Percentiles rank a stretch among this genome's conserved stretches.
These are phyloP conservation scores for Zosterops japonicus DNA, from an alignment of 2,113 vertebrate genomes.

Conservation along the genomic window DNA sequence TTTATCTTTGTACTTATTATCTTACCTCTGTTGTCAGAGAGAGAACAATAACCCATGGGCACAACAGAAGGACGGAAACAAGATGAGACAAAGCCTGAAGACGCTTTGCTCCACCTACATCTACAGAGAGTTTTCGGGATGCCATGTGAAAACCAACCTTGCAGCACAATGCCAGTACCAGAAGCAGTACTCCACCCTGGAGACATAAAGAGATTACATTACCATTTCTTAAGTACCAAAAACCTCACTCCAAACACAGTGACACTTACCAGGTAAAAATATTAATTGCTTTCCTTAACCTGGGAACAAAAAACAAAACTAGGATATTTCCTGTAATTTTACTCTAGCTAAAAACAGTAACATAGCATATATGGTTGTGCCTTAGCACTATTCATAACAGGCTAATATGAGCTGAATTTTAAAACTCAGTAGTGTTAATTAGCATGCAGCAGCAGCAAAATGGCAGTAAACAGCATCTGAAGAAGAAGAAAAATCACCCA, in stretches of 20 bases:
- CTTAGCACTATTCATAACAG: neutral
- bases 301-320: neutral
- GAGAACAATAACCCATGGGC: conserved; percentile 93
- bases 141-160: conserved; percentile 93
- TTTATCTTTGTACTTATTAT: neutral
- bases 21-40: conserved; percentile 92
- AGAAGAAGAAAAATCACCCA: neutral
- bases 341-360: neutral
- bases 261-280: neutral
- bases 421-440: neutral
- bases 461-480: neutral
- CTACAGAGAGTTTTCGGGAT: conserved; percentile 90
- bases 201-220: neutral
- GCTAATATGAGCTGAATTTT: neutral
- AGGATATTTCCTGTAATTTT: neutral
- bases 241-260: neutral
- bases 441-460: neutral
- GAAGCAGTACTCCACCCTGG: conserved; percentile 92
- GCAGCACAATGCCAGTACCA: conserved; percentile 88
- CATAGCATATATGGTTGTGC: neutral
- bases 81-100: conserved; percentile 93
- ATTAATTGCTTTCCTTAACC: neutral
- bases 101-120: conserved; percentile 92
- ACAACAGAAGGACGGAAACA: conserved; percentile 85
- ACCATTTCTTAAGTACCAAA: neutral